phyloP scores from a whole-genome alignment of 1,140 invertebrate genomes.

The Leptopilina clavipes region DNA sequence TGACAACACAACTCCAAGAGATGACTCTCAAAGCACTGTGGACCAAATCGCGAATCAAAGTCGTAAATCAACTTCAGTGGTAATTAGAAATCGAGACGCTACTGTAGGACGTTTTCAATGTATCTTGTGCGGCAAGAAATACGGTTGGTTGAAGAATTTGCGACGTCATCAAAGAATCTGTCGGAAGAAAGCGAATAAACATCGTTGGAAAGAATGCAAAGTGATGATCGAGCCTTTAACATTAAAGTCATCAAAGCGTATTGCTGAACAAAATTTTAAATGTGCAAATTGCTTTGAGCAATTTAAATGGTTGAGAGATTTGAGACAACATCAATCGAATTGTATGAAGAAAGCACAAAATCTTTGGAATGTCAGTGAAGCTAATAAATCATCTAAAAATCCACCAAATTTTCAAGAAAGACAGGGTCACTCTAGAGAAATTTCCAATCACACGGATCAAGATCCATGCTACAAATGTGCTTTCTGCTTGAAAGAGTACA shows the following conservation, averaged over 20 bases:
- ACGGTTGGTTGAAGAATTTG: slow-evolving; percentile 24
- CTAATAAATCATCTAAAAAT: background rate
- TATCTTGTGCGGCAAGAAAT: slow-evolving; percentile 17
- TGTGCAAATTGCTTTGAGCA: background rate
- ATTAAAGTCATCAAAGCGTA: background rate
- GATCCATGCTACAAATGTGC: background rate
- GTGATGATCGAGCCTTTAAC: background rate
- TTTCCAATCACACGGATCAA: background rate
- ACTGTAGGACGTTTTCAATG: slow-evolving; percentile 3
- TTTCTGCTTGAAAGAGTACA: background rate
- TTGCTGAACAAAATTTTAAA: slow-evolving; percentile 6
- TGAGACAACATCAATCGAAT: slow-evolving; percentile 4
- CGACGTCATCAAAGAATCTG: slow-evolving; percentile 25
- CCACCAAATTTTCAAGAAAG: background rate
- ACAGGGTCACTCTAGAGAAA: background rate
- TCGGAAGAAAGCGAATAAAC: slow-evolving; percentile 1
- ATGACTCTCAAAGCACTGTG: background rate
- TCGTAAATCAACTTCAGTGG: background rate
- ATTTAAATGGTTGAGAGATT: slow-evolving; percentile 8
- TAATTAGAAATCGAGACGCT: slow-evolving; percentile 8
- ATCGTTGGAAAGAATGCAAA: slow-evolving; percentile 14
- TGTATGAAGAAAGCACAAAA: background rate
- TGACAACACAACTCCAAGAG: background rate
- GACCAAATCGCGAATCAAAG: background rate
- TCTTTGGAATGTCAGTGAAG: slow-evolving; percentile 20